phyloP scores from a whole-genome alignment of 1,140 invertebrate species.

The Cotesia glomerata region DNA sequence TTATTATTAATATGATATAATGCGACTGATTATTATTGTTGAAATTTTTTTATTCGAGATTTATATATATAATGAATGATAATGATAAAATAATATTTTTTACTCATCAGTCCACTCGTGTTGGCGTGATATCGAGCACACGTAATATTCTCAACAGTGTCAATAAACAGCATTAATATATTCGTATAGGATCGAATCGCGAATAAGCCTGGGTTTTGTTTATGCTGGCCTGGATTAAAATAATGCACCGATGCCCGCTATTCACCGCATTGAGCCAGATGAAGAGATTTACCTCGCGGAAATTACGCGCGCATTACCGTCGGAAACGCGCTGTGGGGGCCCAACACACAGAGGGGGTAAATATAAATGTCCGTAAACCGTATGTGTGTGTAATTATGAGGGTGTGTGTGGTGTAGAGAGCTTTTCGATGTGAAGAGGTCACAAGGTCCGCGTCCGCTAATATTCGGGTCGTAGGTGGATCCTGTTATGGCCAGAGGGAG shows the following conservation, averaged over 20 bases:
- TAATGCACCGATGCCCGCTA: conserved; percentile 38
- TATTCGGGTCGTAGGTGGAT: conserved; percentile 26
- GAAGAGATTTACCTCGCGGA: conserved; percentile 45
- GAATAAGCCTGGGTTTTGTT: conserved; percentile 37
- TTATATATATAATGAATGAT: no score
- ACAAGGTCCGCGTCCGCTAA: conserved; percentile 23
- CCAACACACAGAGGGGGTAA: no score
- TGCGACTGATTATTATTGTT: no score
- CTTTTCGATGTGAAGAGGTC: background rate
- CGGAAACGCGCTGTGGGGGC: conserved; percentile 4
- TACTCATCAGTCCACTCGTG: background rate
- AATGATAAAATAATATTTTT: background rate
- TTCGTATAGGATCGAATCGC: conserved; percentile 25
- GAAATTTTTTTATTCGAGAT: no score
- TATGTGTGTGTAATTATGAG: background rate
- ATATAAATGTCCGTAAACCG: no score
- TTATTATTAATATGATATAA: no score
- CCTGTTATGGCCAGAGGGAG: conserved; percentile 11
- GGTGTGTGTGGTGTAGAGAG: background rate
- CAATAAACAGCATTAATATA: conserved; percentile 9
- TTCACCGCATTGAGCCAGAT: conserved; percentile 37
- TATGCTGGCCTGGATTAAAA: conserved; percentile 44
- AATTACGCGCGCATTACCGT: conserved; percentile 46
- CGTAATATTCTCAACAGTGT: conserved; percentile 4
- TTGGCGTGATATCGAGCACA: background rate